Percentiles rank a stretch among this genome's conserved stretches.
phyloP scores from a whole-genome alignment of 2,797 vertebrate species.

The Pitangus sulphuratus region DNA sequence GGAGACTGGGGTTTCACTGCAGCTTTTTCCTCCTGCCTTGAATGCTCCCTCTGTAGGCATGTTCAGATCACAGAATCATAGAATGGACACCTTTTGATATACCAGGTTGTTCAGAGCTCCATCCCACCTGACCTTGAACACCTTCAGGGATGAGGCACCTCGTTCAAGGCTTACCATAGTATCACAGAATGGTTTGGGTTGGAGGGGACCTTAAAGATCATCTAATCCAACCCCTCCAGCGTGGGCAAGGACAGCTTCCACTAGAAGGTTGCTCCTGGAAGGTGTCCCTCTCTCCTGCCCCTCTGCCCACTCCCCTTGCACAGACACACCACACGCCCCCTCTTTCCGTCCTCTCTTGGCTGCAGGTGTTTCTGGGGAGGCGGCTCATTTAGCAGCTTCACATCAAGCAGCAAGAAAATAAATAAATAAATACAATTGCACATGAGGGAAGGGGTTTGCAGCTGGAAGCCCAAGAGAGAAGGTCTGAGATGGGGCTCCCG shows the following conservation, averaged over 20 bases:
- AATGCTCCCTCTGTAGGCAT: accelerated
- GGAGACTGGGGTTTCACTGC: background rate
- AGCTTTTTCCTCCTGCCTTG: background rate
- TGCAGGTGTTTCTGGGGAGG: background rate
- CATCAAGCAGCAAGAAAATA: constrained; percentile 47
- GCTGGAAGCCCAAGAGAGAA: background rate
- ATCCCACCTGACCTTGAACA: background rate
- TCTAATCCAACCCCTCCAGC: accelerated
- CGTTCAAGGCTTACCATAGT: accelerated
- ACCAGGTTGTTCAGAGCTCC: background rate
- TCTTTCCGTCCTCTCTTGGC: accelerated
- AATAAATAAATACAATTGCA: constrained; percentile 64
- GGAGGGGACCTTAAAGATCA: background rate
- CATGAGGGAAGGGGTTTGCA: background rate
- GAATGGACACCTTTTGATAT: accelerated
- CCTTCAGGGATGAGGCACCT: background rate
- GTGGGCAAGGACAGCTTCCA: background rate
- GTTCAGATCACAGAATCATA: accelerated
- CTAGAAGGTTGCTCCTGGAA: background rate
- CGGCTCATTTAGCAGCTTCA: constrained; percentile 30
- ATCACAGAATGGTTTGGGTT: too few relatives aligned
- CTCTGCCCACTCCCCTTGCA: background rate
- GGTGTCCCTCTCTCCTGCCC: background rate
- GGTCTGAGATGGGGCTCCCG: background rate
- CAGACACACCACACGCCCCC: background rate